Conservation (phyloP, 92 coral and sea anemone species). For the Parazoanthus swiftii region DNA sequence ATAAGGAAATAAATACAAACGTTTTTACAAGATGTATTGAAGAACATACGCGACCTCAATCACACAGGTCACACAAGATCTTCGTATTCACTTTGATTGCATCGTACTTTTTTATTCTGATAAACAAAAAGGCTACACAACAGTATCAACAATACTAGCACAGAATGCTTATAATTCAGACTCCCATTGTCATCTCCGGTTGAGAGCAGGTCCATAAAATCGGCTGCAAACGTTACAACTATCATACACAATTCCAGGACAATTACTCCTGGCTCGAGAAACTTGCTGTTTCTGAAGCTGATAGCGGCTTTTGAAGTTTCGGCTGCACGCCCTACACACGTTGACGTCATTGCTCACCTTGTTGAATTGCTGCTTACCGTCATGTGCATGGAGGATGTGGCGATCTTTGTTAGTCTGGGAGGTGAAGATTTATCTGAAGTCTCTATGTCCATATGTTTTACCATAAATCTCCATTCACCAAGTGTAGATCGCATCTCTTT, state of each 20-base stretch:
- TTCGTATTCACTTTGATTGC: neutral
- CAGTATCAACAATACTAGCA: neutral
- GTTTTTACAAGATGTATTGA: neutral
- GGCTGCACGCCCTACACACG: neutral
- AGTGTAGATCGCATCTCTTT: too few relatives aligned
- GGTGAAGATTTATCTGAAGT: too few relatives aligned
- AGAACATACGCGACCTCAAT: neutral
- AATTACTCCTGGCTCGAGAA: neutral
- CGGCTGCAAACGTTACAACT: constrained; percentile 5
- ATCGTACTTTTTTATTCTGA: neutral
- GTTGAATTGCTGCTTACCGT: neutral
- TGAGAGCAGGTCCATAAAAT: constrained; percentile 1
- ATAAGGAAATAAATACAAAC: neutral
- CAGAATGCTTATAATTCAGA: neutral
- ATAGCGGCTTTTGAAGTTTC: constrained; percentile 1
- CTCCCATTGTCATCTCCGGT: neutral
- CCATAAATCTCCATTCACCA: too few relatives aligned
- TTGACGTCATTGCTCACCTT: neutral
- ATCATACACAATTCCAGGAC: constrained; percentile 12
- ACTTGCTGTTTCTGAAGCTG: neutral
- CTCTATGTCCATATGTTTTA: too few relatives aligned
- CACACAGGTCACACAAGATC: neutral
- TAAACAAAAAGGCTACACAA: neutral
- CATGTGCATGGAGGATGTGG: neutral
- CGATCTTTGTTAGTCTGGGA: neutral